Evolutionary conservation across 1,140 invertebrate genomes (phyloP), one percentile per base, ranked within the genome.

Genomic region (Nasonia giraulti): DNA sequence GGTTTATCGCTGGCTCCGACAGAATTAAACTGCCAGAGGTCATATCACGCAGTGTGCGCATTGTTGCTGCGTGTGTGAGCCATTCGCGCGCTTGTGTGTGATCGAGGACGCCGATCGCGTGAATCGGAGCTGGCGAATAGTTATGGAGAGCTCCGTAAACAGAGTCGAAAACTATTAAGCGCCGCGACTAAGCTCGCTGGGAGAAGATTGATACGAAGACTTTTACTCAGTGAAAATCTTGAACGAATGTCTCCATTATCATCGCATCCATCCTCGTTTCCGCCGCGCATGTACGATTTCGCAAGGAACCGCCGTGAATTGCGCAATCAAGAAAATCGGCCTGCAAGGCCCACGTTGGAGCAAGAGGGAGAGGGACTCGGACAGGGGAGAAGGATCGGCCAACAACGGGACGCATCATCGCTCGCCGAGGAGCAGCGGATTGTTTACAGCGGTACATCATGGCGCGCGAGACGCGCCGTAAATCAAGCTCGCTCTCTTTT

Each of bases 221-320:
- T 62, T 79, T 71, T 62, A 84, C 62, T 79, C 33, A 55, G 76
- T 47, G 62, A 75, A 80, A 85, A 75, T 81, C 83, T 85, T 69
- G 77, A 71, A 80, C 40, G 76, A 69, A 81, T 68, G 83, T 76
- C 78, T 85, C 37, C 50, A 81, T 85, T 80, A 81, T 47, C 78
- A 73, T 62, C n/a, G 82, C 50, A 23, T 47, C 12, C 55, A 50
- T 78, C 20, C 33, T 69, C 69, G 76, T 81, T 80, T 80, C 76
- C 76, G 33, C 33, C 78, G 0, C 50, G 62, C 78, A 37, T 50
- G 27, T 78, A 62, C 27, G 47, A 76, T 76, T 76, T 20, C 74
- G 74, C 73, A 37, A 8, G 73, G 7, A 44, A 50, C 14, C 40
- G 27, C 8, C 47, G 73, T 44, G 81, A 82, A 76, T 77, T 50